Evolutionary conservation across 1,140 invertebrate genomes (phyloP).

Genomic region (Drosophila pectinifera): DNA sequence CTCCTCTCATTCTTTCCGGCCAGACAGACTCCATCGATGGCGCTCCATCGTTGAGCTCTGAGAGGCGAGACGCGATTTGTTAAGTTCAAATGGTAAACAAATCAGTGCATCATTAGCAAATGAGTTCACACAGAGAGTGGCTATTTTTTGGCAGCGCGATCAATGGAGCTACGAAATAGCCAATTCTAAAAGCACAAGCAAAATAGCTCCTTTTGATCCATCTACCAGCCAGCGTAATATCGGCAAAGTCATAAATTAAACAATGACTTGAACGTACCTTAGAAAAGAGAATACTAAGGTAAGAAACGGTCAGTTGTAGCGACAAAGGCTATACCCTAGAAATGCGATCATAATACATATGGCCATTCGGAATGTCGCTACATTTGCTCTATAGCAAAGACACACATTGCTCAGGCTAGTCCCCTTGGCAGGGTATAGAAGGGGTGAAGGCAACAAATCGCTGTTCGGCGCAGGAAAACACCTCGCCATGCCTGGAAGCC

Average conservation of each 20-base stretch:
- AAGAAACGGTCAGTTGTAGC: not conserved
- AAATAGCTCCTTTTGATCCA: constrained; percentile 24
- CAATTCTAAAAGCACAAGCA: not conserved
- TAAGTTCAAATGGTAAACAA: constrained; percentile 53
- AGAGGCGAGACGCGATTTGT: constrained; percentile 14
- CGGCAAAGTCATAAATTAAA: constrained; percentile 83
- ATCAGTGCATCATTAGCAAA: constrained; percentile 77
- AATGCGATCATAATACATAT: not conserved
- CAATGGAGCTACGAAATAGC: not conserved
- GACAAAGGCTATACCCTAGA: constrained; percentile 15
- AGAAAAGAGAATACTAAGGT: not conserved
- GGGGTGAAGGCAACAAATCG: constrained; percentile 69
- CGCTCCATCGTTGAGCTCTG: constrained; percentile 2
- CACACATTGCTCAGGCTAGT: not conserved
- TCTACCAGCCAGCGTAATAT: constrained; percentile 57
- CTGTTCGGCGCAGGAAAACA: constrained; percentile 49
- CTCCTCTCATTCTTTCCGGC: constrained; percentile 20
- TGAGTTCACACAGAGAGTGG: constrained; percentile 47
- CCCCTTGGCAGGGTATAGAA: constrained; percentile 29
- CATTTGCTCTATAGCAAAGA: not conserved
- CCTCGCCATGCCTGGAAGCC: constrained; percentile 65
- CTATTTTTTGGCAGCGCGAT: not conserved
- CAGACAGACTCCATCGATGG: constrained; percentile 42
- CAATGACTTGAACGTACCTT: constrained; percentile 51
- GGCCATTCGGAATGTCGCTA: not conserved